A percentile compares a stretch with the other conserved stretches of the same genome.
phyloP scores from a whole-genome alignment of 2,113 vertebrate species.

The Toxotes jaculatrix region DNA sequence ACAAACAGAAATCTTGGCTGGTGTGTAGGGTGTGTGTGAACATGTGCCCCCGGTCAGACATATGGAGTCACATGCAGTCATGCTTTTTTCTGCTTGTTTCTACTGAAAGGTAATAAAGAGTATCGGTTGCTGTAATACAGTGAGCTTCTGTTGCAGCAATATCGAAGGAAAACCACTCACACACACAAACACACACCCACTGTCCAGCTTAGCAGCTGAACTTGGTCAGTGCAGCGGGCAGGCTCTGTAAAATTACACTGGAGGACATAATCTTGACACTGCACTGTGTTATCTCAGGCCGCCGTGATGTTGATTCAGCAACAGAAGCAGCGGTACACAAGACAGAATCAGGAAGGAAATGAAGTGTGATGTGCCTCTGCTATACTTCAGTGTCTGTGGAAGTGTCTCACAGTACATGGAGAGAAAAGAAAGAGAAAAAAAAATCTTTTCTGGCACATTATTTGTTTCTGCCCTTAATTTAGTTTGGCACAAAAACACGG shows the following conservation, averaged over 20 bases:
- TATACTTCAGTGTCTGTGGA: conserved; percentile 49
- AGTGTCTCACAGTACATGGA: conserved; percentile 29
- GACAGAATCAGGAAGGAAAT: conserved; percentile 68
- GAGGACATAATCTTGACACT: conserved; percentile 80
- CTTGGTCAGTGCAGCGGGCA: conserved; percentile 58
- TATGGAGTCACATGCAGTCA: conserved; percentile 9
- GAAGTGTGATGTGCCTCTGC: conserved; percentile 67
- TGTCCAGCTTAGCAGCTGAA: conserved; percentile 49
- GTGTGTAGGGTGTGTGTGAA: neutral
- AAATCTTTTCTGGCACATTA: conserved; percentile 19
- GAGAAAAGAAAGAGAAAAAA: neutral
- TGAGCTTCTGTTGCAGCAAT: conserved; percentile 12
- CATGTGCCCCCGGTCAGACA: neutral
- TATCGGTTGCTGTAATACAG: neutral
- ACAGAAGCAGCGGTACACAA: conserved; percentile 53
- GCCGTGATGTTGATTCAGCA: conserved; percentile 71
- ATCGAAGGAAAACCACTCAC: neutral
- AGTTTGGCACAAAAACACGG: conserved; percentile 46
- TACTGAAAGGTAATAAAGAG: conserved; percentile 10
- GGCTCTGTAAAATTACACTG: conserved; percentile 79
- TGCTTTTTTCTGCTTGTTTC: conserved; percentile 9
- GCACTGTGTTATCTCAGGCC: conserved; percentile 71
- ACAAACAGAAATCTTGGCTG: neutral
- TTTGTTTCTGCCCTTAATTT: conserved; percentile 49
- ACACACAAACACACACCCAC: conserved; percentile 20